These are phyloP conservation scores for Euzophera pinguis DNA, from an alignment of 2,888 invertebrate genomes.

Conservation along the genomic window DNA sequence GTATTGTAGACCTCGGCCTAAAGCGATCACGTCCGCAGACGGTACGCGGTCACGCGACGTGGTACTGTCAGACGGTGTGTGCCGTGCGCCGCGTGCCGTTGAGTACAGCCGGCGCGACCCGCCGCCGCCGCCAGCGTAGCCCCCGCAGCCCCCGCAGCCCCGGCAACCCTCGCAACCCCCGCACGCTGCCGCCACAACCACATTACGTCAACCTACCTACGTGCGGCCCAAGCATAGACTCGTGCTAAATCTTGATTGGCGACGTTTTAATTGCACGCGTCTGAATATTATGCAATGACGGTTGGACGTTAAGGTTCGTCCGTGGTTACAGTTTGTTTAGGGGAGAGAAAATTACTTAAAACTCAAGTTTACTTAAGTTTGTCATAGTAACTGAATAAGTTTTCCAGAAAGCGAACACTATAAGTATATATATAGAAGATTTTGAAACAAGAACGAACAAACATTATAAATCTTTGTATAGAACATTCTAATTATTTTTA, in stretches of 20 bases:
- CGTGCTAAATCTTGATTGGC: conserved; percentile 11
- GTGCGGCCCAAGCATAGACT: conserved; percentile 20
- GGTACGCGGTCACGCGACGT: conserved; percentile 24
- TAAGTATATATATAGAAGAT: no score
- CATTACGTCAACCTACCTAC: conserved; percentile 35
- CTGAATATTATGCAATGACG: no score
- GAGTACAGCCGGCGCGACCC: no score
- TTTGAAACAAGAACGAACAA: no score
- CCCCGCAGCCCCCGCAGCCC: conserved; percentile 58
- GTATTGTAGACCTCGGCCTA: neutral
- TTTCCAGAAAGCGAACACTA: no score
- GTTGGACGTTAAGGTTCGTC: no score
- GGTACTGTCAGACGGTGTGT: conserved; percentile 46
- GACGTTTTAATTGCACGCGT: neutral
- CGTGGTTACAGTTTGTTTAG: no score
- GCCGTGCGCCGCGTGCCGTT: conserved; percentile 16
- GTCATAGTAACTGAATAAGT: no score
- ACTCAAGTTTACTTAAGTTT: no score
- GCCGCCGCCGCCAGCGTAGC: conserved; percentile 27
- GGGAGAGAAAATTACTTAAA: no score
- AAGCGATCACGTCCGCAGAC: neutral
- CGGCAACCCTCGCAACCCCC: conserved; percentile 61
- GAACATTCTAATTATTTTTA: no score
- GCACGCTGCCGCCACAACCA: conserved; percentile 51
- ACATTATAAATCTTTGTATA: no score